Evolutionary conservation across 2,797 vertebrate genomes (phyloP).

Genomic region (Galaxias olidus): DNA sequence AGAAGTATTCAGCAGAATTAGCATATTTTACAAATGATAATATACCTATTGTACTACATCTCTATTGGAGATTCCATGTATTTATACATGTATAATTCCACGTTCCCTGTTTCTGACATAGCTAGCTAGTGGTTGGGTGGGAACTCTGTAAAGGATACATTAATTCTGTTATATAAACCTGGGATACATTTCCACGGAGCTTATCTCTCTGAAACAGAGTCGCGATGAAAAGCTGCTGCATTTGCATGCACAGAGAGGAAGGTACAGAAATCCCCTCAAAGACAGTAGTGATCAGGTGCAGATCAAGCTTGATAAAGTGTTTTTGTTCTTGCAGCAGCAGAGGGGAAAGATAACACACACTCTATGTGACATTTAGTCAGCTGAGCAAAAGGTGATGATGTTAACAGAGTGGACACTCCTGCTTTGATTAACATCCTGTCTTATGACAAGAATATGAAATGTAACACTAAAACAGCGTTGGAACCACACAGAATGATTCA

Average conservation of each 20-base stretch:
- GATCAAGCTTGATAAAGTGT: conserved; percentile 7
- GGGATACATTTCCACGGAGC: conserved; percentile 15
- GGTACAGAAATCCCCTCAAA: conserved; percentile 26
- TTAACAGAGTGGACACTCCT: too few species aligned
- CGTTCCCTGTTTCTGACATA: too few species aligned
- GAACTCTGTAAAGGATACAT: too few species aligned
- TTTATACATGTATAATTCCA: too few species aligned
- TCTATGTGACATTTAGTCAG: conserved; percentile 11
- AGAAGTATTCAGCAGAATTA: neutral
- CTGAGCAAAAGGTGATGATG: neutral
- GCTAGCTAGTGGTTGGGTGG: too few species aligned
- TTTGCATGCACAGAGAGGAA: conserved; percentile 6
- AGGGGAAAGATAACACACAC: conserved; percentile 22
- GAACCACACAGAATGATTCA: too few species aligned
- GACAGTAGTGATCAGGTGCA: conserved; percentile 1
- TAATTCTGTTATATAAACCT: too few species aligned
- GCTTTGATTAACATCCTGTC: too few species aligned
- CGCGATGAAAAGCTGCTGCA: conserved; percentile 13
- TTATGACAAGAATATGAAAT: too few species aligned
- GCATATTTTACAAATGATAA: conserved; percentile 30
- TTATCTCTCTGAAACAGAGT: conserved; percentile 38
- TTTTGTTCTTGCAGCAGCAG: conserved; percentile 7
- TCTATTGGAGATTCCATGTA: neutral
- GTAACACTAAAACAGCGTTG: too few species aligned
- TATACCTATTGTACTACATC: conserved; percentile 4